These are phyloP conservation scores for Synaphobranchus kaupii DNA, from an alignment of 2,797 vertebrate species.

Conservation along the genomic window DNA sequence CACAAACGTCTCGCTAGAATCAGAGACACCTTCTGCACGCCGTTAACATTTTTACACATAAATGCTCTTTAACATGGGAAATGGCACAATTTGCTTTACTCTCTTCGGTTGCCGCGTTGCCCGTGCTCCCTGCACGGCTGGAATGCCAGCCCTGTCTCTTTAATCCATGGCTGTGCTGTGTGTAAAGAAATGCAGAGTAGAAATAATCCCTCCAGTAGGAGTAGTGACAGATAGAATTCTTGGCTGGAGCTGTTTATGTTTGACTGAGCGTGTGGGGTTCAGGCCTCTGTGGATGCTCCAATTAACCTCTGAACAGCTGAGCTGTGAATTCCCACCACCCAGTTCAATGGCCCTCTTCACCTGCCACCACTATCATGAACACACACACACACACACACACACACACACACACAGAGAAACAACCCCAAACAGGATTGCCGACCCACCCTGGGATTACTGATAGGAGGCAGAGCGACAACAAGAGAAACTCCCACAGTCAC, in stretches of 20 bases:
- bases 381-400: background rate
- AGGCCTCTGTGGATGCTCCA: background rate
- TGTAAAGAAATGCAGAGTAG: background rate
- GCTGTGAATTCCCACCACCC: background rate
- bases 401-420: too few relatives aligned
- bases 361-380: background rate
- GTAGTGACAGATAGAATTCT: background rate
- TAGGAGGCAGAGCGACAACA: background rate
- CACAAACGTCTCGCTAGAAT: background rate
- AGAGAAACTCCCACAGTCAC: background rate
- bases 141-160: background rate
- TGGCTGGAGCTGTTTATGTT: background rate
- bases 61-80: background rate
- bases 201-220: slow-evolving; percentile 6
- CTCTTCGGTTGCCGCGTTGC: background rate
- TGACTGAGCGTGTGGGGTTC: background rate
- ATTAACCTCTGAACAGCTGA: background rate
- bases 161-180: background rate
- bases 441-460: background rate
- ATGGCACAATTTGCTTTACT: background rate
- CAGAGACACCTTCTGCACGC: background rate
- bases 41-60: background rate
- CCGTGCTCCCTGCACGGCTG: background rate
- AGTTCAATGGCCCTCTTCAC: background rate
- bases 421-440: background rate